phyloP scores from a whole-genome alignment of 2,113 vertebrate species.

The Origma solitaria region DNA sequence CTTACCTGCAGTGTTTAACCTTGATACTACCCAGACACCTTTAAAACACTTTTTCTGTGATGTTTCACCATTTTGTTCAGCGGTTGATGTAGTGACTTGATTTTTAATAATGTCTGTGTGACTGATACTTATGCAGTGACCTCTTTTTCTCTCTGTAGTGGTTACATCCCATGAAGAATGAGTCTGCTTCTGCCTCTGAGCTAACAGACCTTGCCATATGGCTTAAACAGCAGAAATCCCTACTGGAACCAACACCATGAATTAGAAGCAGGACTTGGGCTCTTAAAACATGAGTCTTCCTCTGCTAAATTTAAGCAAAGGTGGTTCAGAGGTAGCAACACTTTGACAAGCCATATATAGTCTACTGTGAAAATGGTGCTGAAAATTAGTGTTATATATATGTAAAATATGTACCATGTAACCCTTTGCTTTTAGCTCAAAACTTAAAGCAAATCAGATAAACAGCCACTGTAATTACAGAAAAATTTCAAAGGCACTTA shows the following conservation, averaged over 20 bases:
- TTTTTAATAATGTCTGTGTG: background rate
- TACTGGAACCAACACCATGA: background rate
- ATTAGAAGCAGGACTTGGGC: background rate
- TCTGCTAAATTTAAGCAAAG: background rate
- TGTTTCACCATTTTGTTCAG: background rate
- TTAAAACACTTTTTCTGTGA: background rate
- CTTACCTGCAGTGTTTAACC: background rate
- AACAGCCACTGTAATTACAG: slow-evolving; percentile 15
- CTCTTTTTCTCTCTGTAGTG: background rate
- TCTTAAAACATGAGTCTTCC: background rate
- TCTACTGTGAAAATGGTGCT: background rate
- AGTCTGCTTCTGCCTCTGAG: background rate
- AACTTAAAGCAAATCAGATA: slow-evolving; percentile 2
- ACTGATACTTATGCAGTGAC: background rate
- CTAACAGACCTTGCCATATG: background rate
- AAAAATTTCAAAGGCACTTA: background rate
- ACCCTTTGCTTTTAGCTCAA: slow-evolving; percentile 12
- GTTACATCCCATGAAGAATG: background rate
- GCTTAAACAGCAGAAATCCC: slow-evolving; percentile 10
- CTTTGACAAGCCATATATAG: background rate
- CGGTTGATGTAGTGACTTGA: background rate
- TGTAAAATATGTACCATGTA: background rate
- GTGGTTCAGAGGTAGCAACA: background rate
- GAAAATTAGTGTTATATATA: background rate
- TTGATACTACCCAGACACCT: background rate